phyloP scores from a whole-genome alignment of 2,113 vertebrate genomes.

The Peucedramus taeniatus region DNA sequence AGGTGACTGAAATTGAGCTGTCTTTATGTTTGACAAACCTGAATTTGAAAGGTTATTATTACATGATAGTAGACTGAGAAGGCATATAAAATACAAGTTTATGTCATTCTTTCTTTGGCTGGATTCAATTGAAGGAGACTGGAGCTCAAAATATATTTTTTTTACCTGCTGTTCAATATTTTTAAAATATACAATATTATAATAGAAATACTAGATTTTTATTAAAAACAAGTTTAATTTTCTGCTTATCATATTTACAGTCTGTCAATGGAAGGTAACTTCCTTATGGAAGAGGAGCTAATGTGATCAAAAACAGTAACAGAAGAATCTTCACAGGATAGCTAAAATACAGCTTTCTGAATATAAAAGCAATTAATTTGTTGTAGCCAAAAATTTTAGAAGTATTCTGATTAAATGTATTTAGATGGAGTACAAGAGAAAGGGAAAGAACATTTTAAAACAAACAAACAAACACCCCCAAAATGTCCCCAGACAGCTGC shows the following conservation, averaged over 20 bases:
- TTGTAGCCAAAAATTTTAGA: neutral
- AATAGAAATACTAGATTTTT: neutral
- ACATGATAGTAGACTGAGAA: neutral
- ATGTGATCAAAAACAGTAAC: neutral
- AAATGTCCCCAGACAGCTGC: fast-evolving
- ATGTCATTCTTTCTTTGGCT: neutral
- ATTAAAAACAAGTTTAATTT: neutral
- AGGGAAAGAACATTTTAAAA: neutral
- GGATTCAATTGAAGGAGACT: neutral
- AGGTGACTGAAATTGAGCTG: neutral
- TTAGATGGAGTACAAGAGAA: neutral
- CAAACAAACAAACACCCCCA: neutral
- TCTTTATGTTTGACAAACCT: neutral
- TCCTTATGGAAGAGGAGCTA: neutral
- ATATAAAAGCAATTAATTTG: neutral
- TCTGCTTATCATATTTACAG: neutral
- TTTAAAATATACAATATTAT: neutral
- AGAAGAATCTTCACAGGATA: neutral
- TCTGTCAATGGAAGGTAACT: neutral
- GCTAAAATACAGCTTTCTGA: neutral
- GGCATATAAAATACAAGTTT: neutral
- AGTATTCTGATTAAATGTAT: neutral
- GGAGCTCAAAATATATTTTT: neutral
- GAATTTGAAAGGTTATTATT: neutral
- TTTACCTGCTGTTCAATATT: neutral